phyloP scores from a whole-genome alignment of 1,140 invertebrate species.

The Melanaphis sacchari region DNA sequence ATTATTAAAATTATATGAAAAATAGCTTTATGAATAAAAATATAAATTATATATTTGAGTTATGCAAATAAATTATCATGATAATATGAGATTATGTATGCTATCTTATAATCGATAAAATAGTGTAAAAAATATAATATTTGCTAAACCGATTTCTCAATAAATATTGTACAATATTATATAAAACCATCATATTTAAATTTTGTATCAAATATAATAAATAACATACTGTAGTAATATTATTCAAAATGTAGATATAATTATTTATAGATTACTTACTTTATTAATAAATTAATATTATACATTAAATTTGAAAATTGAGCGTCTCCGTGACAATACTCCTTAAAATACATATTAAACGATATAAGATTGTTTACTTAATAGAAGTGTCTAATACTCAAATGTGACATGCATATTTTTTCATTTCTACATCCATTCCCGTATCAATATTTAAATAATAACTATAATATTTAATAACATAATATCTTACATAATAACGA shows the following conservation, averaged over 20 bases:
- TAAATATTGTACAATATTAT: not conserved
- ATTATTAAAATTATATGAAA: not conserved
- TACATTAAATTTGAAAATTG: too few relatives aligned
- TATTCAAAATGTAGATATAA: not conserved
- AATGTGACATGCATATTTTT: not conserved
- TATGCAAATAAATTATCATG: not conserved
- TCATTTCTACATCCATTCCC: not conserved
- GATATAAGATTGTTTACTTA: too few relatives aligned
- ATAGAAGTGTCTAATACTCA: not conserved
- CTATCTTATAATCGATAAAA: not conserved
- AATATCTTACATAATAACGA: not conserved
- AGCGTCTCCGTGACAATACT: not conserved
- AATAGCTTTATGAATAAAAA: not conserved
- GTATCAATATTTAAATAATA: not conserved
- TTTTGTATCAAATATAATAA: not conserved
- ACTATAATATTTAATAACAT: not conserved
- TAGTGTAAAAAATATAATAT: not conserved
- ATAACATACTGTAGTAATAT: not conserved
- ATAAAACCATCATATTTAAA: not conserved
- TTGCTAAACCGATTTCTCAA: constrained; percentile 6
- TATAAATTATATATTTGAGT: constrained; percentile 1
- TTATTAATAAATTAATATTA: not conserved
- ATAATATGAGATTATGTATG: not conserved
- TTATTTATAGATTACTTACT: not conserved
- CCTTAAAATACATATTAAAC: not conserved